Evolutionary conservation across 2,888 invertebrate species (phyloP), one percentile per base, ranked within the genome.

Genomic region (Unio delphinus): DNA sequence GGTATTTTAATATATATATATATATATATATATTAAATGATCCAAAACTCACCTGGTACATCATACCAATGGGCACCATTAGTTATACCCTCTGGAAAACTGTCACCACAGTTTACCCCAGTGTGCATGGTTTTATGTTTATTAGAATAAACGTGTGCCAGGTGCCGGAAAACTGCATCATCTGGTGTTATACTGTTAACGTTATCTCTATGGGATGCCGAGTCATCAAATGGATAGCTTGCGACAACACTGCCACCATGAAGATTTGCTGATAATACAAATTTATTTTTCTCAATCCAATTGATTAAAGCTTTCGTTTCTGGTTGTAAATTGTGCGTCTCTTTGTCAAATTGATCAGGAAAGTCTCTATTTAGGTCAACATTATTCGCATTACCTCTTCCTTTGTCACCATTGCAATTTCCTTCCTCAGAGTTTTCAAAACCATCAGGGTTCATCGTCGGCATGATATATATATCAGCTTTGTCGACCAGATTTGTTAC

Each of bases 281-380:
- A 98, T 89, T 96, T 96, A 69, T 96, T 96, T 90, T 95, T 95
- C 80, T 95, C 94, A 74, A 97, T 94, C 98, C 98, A 98, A 85
- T 96, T 95, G 87, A 96, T 96, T 8, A 98, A 95, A 0, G 97
- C 96, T 86, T 95, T 95, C 0, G 97, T 97, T 92, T 98, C 98
- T 23, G 87, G 85, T 89, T 98, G 97, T 1, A 82, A 84, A 30
- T 74, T 68, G 11, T 74, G 60, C 15, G 78, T 73, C 11, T 75
- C 73, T 67, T 70, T 67, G 34, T 95, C 93, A 91, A 97, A 97
- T 90, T 96, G 96, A 90, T 98, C 98, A 1, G 98, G 98, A 91
- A 98, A 98, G 91, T 98, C 97, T 70, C 98, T 93, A 91, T 98
- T 98, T 80, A 98, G 91, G 89, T 98, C 98, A 87, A 95, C 95